Conservation (phyloP, 2,113 vertebrate genomes). For the Meleagris gallopavo region DNA sequence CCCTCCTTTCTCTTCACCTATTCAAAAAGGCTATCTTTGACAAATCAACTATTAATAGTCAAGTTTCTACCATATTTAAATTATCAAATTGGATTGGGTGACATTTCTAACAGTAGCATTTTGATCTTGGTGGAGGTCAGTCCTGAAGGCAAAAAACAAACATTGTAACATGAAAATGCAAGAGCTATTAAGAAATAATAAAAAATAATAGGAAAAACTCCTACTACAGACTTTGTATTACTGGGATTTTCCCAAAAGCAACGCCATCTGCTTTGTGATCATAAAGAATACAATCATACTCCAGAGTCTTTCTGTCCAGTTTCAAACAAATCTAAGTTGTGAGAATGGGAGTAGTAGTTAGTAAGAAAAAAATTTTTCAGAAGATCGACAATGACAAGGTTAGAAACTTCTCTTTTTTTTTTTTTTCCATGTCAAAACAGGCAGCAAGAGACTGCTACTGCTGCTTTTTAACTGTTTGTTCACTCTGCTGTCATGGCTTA, state of each 20-base stretch:
- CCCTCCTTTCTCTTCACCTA: slow-evolving; percentile 18
- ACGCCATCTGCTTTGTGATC: neutral
- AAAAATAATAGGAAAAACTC: neutral
- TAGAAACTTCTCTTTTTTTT: neutral
- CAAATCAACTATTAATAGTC: neutral
- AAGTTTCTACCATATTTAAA: neutral
- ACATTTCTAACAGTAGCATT: neutral
- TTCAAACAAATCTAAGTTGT: neutral
- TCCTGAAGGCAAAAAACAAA: neutral
- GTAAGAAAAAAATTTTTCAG: neutral
- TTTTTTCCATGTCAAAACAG: neutral
- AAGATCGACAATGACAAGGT: neutral
- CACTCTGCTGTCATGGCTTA: neutral
- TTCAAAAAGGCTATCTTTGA: neutral
- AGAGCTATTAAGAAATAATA: neutral
- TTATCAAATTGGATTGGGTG: neutral
- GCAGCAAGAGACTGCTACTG: neutral
- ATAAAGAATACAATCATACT: neutral
- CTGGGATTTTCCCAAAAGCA: neutral
- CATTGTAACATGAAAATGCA: neutral
- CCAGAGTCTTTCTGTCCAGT: neutral
- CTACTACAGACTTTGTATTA: neutral
- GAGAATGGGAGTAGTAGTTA: neutral
- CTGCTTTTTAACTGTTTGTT: neutral
- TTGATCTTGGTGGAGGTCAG: neutral